Conservation (phyloP, 2,888 invertebrate species). For the Hyles lineata region DNA sequence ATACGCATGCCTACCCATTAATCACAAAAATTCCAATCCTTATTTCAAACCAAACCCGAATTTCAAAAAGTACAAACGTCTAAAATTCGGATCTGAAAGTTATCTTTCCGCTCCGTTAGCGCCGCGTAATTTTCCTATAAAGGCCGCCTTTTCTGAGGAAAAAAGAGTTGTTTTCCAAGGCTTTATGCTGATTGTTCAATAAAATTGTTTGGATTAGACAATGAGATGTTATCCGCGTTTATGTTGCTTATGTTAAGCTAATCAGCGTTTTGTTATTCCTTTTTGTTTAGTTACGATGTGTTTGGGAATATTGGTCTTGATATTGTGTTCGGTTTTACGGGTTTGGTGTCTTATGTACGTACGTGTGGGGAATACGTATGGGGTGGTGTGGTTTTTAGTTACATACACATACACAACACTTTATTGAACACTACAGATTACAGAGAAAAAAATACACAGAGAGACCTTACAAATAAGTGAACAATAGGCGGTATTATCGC, state of each 20-base stretch:
- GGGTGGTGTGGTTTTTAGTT: too few species aligned
- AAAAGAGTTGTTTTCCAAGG: constrained; percentile 15
- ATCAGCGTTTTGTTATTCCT: not conserved
- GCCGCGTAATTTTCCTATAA: constrained; percentile 3
- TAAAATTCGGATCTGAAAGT: not conserved
- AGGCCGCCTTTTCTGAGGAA: not conserved
- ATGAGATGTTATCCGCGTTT: constrained; percentile 13
- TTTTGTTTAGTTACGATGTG: not conserved
- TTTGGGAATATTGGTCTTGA: not conserved
- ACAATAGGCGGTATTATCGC: too few species aligned
- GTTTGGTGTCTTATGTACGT: too few species aligned
- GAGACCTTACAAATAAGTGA: too few species aligned
- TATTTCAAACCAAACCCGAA: not conserved
- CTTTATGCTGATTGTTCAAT: constrained; percentile 23
- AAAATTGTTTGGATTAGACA: constrained; percentile 25
- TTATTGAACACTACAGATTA: too few species aligned
- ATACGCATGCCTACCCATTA: too few species aligned
- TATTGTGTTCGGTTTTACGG: not conserved
- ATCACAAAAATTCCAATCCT: too few species aligned
- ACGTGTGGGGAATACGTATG: too few species aligned
- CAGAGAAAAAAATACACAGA: too few species aligned
- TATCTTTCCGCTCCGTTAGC: constrained; percentile 22
- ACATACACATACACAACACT: too few species aligned
- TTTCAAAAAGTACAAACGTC: not conserved
- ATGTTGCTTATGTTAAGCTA: constrained; percentile 17